phyloP scores from a whole-genome alignment of 2,113 vertebrate species.

The Sceloporus undulatus region DNA sequence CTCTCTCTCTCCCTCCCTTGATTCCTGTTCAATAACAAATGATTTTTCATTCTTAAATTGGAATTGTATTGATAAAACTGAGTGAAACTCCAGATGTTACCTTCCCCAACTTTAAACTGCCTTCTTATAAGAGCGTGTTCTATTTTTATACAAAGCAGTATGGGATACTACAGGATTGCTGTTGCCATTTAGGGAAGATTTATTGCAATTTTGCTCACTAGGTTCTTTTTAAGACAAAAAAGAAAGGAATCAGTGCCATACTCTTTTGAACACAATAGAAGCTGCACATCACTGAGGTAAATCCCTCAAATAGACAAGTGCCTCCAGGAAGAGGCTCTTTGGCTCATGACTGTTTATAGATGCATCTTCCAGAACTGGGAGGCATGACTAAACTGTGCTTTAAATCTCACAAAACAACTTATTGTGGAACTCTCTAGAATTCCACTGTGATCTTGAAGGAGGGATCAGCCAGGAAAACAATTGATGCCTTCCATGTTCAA shows the following conservation, averaged over 20 bases:
- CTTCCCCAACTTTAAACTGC: background rate
- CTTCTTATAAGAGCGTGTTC: constrained; percentile 12
- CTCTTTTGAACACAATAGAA: background rate
- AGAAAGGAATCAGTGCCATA: constrained; percentile 22
- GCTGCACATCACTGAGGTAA: background rate
- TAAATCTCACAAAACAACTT: constrained; percentile 48
- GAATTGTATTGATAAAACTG: constrained; percentile 4
- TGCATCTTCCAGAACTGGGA: constrained; percentile 55
- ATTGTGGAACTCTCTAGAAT: background rate
- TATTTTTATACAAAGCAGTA: constrained; percentile 12
- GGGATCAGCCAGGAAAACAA: constrained; percentile 40
- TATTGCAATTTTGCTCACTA: background rate
- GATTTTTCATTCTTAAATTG: constrained; percentile 15
- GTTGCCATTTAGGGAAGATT: constrained; percentile 21
- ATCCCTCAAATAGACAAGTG: constrained; percentile 21
- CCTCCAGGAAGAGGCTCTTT: constrained; percentile 47
- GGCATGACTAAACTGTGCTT: constrained; percentile 53
- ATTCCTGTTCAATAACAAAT: background rate
- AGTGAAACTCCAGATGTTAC: constrained; percentile 26
- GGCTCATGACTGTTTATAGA: constrained; percentile 34
- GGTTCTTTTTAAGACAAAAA: constrained; percentile 1
- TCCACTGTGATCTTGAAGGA: constrained; percentile 31
- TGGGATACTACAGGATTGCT: constrained; percentile 29
- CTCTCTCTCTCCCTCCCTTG: no score
- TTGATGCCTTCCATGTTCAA: constrained; percentile 39